Evolutionary conservation across 2,113 vertebrate species (phyloP).

Genomic region (Bungarus multicinctus): DNA sequence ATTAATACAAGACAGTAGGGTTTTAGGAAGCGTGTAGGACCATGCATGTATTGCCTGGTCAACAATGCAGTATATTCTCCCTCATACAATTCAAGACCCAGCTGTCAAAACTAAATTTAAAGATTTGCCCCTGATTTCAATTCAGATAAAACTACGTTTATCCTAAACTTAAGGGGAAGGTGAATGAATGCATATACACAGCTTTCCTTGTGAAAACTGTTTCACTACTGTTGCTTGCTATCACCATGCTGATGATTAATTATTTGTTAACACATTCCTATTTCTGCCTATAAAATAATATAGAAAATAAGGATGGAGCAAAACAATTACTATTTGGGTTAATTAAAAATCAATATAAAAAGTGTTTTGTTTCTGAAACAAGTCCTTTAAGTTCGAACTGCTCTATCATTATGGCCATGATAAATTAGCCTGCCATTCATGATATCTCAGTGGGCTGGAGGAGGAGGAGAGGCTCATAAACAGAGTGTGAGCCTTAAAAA

Average conservation of each 20-base stretch:
- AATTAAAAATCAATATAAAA: conserved; percentile 19
- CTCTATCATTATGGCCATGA: background rate
- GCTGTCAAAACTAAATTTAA: background rate
- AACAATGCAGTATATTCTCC: background rate
- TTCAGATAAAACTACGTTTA: background rate
- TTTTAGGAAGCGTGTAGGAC: background rate
- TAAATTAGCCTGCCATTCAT: conserved; percentile 12
- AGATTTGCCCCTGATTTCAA: background rate
- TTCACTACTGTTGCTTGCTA: background rate
- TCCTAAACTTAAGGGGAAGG: background rate
- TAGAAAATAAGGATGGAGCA: background rate
- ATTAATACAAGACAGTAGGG: background rate
- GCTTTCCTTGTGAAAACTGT: background rate
- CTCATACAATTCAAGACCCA: background rate
- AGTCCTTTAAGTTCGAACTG: background rate
- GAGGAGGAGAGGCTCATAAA: background rate
- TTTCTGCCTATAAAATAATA: background rate
- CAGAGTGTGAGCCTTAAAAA: background rate
- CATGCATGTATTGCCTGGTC: background rate
- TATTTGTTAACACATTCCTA: background rate
- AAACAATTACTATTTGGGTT: background rate
- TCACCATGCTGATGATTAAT: background rate
- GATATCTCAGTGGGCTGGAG: background rate
- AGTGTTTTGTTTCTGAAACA: background rate
- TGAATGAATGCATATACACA: background rate